A percentile compares a stretch with the other conserved stretches of the same genome.
Evolutionary conservation across 2,113 vertebrate genomes (phyloP).

Genomic region (Onychorhynchus coronatus): DNA sequence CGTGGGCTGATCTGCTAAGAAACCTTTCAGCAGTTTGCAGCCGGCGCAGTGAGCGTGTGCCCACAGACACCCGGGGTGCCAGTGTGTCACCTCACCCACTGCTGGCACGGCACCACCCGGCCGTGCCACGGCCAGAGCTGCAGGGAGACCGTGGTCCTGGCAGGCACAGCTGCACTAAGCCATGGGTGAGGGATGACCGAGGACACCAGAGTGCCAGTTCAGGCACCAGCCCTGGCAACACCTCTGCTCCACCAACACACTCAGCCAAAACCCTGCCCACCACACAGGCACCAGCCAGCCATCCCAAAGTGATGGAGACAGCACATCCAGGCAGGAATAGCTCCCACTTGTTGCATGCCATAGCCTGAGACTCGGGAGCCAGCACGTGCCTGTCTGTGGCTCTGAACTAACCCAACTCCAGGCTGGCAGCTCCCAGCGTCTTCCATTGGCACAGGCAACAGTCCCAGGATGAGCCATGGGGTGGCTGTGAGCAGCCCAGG

Average conservation of each 20-base stretch:
- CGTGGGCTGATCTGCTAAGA: neutral
- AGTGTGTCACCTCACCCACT: fast-evolving
- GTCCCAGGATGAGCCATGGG: neutral
- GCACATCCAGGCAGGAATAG: neutral
- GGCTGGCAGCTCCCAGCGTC: neutral
- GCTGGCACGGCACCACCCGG: neutral
- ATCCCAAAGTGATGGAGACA: neutral
- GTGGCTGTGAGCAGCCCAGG: neutral
- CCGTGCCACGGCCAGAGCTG: fast-evolving
- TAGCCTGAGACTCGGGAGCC: neutral
- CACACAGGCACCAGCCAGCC: fast-evolving
- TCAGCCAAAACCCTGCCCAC: neutral
- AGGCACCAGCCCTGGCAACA: neutral
- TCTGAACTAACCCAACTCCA: neutral
- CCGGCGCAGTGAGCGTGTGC: fast-evolving
- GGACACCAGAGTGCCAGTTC: fast-evolving
- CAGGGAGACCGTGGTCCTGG: fast-evolving
- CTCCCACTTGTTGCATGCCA: conserved; percentile 20
- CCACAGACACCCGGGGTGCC: neutral
- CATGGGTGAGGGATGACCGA: fast-evolving
- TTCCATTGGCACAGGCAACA: neutral
- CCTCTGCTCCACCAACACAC: neutral
- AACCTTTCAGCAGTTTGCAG: neutral
- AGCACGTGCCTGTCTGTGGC: neutral
- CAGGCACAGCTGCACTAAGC: neutral